These are phyloP conservation scores for Gryon sp. DNA, from an alignment of 1,140 invertebrate species.

Conservation along the genomic window DNA sequence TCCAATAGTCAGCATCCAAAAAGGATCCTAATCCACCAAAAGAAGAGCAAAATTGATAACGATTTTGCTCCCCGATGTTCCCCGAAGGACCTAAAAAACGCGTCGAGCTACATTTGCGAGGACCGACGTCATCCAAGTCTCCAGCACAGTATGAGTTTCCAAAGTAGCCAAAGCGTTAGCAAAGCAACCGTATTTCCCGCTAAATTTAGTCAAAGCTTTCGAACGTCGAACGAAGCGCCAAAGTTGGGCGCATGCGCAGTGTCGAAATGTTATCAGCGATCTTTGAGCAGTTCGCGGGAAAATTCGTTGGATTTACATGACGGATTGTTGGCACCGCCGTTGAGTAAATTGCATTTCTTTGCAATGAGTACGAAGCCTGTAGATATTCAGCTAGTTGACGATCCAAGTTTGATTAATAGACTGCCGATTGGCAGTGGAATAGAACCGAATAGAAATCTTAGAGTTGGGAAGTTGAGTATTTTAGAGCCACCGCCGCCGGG, in stretches of 20 bases:
- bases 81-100: constrained; percentile 34
- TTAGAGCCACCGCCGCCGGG: constrained; percentile 75
- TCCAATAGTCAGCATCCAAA: background rate
- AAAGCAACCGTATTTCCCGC: too few species aligned
- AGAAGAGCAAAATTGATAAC: constrained; percentile 17
- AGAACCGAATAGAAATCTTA: constrained; percentile 40
- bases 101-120: constrained; percentile 62
- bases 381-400: constrained; percentile 65
- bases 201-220: too few species aligned
- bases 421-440: too few species aligned
- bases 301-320: constrained; percentile 11
- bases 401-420: too few species aligned
- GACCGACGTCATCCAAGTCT: constrained; percentile 42
- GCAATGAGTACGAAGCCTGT: constrained; percentile 73
- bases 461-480: constrained; percentile 71
- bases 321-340: constrained; percentile 63
- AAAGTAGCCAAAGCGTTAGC: constrained; percentile 29
- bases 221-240: too few species aligned
- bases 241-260: constrained; percentile 57
- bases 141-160: constrained; percentile 69
- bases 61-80: constrained; percentile 42
- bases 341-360: constrained; percentile 75
- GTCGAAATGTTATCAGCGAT: constrained; percentile 51
- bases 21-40: background rate
- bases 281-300: constrained; percentile 37